A percentile compares a stretch with the other conserved stretches of the same genome.
phyloP scores from a whole-genome alignment of 2,113 vertebrate species.

The Centropristis striata region DNA sequence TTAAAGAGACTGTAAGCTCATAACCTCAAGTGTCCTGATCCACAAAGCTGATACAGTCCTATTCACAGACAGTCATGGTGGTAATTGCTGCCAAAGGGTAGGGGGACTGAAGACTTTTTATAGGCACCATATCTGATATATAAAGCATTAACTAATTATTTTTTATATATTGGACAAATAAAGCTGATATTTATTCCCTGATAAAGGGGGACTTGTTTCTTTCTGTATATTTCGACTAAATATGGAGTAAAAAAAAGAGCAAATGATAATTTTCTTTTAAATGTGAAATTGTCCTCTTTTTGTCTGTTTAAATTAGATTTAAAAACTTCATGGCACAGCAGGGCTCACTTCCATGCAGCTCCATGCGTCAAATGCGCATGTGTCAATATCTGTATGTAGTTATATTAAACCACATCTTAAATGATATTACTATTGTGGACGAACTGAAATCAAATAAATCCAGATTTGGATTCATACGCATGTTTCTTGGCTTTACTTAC shows the following conservation, averaged over 20 bases:
- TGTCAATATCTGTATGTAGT: background rate
- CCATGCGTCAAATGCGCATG: slow-evolving; percentile 4
- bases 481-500: background rate
- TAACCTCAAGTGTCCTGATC: background rate
- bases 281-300: background rate
- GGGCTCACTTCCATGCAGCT: background rate
- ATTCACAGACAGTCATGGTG: background rate
- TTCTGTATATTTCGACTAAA: background rate
- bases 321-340: background rate
- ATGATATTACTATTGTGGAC: background rate
- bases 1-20: background rate
- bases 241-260: too few relatives aligned
- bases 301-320: background rate
- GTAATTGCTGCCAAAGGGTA: background rate
- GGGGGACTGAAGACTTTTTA: background rate
- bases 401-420: background rate
- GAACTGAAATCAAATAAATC: background rate
- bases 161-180: too few relatives aligned
- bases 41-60: background rate
- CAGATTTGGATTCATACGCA: background rate
- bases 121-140: background rate
- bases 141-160: too few relatives aligned
- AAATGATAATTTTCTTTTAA: background rate
- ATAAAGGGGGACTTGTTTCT: background rate
- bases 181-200: too few relatives aligned